Percentiles rank a stretch among this genome's conserved stretches.
These are phyloP conservation scores for Drosophila malerkotliana DNA, from an alignment of 1,140 invertebrate species.

Conservation along the genomic window DNA sequence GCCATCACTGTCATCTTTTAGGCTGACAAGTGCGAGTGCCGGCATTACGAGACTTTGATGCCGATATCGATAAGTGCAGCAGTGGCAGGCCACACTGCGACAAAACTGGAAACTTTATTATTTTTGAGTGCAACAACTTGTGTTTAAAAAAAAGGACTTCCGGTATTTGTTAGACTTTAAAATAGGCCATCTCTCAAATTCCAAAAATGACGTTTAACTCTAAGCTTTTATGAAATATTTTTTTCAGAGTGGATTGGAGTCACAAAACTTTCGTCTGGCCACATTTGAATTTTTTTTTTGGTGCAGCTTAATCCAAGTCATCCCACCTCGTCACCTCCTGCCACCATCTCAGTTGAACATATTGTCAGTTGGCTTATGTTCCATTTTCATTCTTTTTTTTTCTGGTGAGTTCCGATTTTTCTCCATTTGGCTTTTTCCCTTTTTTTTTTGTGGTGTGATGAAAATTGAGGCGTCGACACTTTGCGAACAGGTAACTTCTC, in stretches of 20 bases:
- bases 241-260: no score
- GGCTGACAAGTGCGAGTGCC: constrained; percentile 75
- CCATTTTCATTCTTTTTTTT: constrained; percentile 18
- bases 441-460: constrained; percentile 18
- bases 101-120: not conserved
- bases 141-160: not conserved
- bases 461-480: constrained; percentile 46
- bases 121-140: not conserved
- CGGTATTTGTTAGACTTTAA: no score
- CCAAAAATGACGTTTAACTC: no score
- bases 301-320: constrained; percentile 36
- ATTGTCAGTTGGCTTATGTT: constrained; percentile 60
- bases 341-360: constrained; percentile 52
- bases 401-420: constrained; percentile 5
- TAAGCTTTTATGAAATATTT: no score
- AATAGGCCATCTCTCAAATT: no score
- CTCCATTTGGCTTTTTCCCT: constrained; percentile 3
- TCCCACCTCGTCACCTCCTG: constrained; percentile 20
- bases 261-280: no score
- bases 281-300: constrained; percentile 6
- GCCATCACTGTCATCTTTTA: constrained; percentile 79
- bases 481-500: constrained; percentile 34
- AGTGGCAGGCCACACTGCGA: constrained; percentile 14
- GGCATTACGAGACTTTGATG: constrained; percentile 72
- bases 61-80: constrained; percentile 50